Evolutionary conservation across 2,888 invertebrate species (phyloP).

Genomic region (Geotrupes spiniger): DNA sequence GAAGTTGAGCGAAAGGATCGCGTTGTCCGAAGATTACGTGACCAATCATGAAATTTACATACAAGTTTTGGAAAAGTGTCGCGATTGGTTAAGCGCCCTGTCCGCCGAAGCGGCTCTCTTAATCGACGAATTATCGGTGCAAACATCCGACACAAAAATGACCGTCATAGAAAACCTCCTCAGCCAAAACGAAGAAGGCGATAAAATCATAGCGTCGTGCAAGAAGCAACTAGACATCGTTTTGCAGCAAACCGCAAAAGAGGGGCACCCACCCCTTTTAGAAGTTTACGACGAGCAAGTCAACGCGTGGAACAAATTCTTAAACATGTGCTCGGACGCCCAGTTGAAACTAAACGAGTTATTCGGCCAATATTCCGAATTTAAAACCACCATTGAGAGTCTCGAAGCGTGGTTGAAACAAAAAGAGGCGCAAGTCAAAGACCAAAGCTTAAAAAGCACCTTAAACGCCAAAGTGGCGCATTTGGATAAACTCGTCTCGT

Average conservation of each 20-base stretch:
- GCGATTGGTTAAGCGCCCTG: conserved; percentile 78
- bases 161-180: conserved; percentile 72
- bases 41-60: conserved; percentile 79
- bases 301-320: conserved; percentile 72
- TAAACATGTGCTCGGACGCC: conserved; percentile 67
- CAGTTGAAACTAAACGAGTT: conserved; percentile 71
- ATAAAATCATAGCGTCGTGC: conserved; percentile 67
- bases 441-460: conserved; percentile 83
- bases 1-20: conserved; percentile 66
- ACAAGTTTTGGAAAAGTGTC: conserved; percentile 76
- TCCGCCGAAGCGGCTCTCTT: conserved; percentile 75
- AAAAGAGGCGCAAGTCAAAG: conserved; percentile 81
- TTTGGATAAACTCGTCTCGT: conserved; percentile 69
- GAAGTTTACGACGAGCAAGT: conserved; percentile 73
- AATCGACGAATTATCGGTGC: conserved; percentile 74
- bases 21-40: conserved; percentile 68
- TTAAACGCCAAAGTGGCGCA: conserved; percentile 79
- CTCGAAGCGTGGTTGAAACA: conserved; percentile 82
- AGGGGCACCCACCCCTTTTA: conserved; percentile 71
- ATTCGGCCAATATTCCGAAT: conserved; percentile 77
- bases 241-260: conserved; percentile 71
- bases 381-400: conserved; percentile 72
- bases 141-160: conserved; percentile 74
- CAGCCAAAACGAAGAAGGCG: conserved; percentile 70
- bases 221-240: conserved; percentile 70